Percentiles rank a stretch among this genome's conserved stretches.
Conservation (phyloP, 2,113 vertebrate species). For the Dicrurus megarhynchus region DNA sequence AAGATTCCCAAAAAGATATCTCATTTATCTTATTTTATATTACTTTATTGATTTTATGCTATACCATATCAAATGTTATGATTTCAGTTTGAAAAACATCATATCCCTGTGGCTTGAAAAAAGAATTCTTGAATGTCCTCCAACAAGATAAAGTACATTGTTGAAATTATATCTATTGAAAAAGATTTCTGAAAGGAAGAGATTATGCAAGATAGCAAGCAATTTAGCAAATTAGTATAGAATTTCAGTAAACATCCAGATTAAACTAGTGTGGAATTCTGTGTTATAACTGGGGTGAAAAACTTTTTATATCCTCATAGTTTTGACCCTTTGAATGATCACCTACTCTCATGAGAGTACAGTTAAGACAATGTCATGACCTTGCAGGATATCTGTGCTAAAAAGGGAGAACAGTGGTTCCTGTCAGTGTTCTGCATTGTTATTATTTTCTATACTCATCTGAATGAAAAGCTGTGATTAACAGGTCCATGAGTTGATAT, state of each 20-base stretch:
- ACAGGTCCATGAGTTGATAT: not conserved
- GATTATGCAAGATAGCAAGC: not conserved
- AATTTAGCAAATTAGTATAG: not conserved
- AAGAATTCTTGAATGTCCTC: not conserved
- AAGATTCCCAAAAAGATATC: slow-evolving; percentile 40
- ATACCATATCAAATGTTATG: slow-evolving; percentile 21
- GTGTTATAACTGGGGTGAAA: not conserved
- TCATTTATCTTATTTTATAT: slow-evolving; percentile 48
- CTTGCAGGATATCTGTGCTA: not conserved
- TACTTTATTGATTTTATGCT: slow-evolving; percentile 56
- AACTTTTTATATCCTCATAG: not conserved
- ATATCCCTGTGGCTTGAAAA: not conserved
- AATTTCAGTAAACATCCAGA: not conserved
- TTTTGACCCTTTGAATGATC: not conserved
- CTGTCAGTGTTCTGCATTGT: not conserved
- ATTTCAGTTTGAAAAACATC: slow-evolving; percentile 42
- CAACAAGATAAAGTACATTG: not conserved
- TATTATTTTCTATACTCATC: not conserved
- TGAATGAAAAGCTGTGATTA: not conserved
- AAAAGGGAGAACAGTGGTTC: not conserved
- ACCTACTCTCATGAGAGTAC: not conserved
- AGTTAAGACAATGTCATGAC: not conserved
- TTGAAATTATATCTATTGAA: not conserved
- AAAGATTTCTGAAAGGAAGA: not conserved
- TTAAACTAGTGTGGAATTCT: not conserved